phyloP scores from a whole-genome alignment of 2,113 vertebrate species.

The Spea bombifrons region DNA sequence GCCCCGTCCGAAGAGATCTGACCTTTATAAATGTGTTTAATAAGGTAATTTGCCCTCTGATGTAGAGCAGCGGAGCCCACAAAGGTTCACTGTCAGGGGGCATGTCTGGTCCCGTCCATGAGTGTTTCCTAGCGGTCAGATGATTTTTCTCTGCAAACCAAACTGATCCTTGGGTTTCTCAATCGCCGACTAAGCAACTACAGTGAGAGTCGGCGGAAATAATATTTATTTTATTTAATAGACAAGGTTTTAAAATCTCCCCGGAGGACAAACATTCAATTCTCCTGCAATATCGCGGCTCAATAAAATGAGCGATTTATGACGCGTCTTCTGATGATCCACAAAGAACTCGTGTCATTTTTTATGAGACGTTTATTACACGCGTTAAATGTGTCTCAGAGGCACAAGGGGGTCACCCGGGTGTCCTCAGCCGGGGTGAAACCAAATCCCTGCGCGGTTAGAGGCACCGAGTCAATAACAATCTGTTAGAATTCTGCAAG shows the following conservation, averaged over 20 bases:
- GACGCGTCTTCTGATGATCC: constrained; percentile 17
- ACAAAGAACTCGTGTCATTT: background rate
- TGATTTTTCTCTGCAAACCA: background rate
- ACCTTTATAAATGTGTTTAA: too few species aligned
- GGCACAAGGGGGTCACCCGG: background rate
- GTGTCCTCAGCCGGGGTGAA: background rate
- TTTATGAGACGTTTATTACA: background rate
- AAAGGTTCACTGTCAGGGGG: too few species aligned
- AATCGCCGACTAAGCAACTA: background rate
- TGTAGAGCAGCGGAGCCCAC: background rate
- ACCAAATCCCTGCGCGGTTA: background rate
- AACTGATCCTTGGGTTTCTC: constrained; percentile 1
- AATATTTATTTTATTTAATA: constrained; percentile 17
- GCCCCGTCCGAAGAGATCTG: too few species aligned
- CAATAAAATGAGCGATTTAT: constrained; percentile 22
- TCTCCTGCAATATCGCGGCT: constrained; percentile 22
- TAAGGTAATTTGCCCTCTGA: background rate
- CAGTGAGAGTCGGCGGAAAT: background rate
- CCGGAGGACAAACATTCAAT: constrained; percentile 18
- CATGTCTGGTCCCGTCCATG: background rate
- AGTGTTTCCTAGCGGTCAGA: constrained; percentile 2
- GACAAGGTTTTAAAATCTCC: constrained; percentile 32
- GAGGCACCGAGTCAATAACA: background rate
- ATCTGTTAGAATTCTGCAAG: too few species aligned
- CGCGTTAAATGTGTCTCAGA: background rate